Evolutionary conservation across 2,888 invertebrate species (phyloP), one percentile per base, ranked within the genome.

Genomic region (Cataglyphis altisquamis): DNA sequence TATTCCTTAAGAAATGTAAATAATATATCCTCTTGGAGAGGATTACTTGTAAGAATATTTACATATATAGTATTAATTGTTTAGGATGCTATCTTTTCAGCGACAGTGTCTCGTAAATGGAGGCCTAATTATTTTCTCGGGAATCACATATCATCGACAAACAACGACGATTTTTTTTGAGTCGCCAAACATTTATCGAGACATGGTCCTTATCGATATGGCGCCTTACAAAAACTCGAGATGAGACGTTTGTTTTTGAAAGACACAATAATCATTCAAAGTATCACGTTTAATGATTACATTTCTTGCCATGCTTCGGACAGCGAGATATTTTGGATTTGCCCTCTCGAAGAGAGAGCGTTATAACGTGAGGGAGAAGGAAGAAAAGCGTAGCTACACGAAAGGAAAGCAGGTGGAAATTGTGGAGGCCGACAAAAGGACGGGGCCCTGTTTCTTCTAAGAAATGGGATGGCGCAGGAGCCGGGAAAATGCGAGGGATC

Each of bases 131-230:
- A 32, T 55, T 55, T 55, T 55, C 39, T 0, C 1, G 52, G 3
- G 39, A 77, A 55, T 48, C 55, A 52, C 6, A 36, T 6, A 36
- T n/a, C 12, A 64, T 75, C 52, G 75, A 75, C 66, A 66, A 77
- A 77, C 52, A 66, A 77, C 48, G 66, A 39, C 55, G 52, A 55
- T 77, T 77, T 55, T 25, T 66, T 55, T 66, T 5, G 12, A 39
- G 39, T 55, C 64, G 52, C 25, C 75, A 52, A 4, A 39, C 39
- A 66, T 25, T 77, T 77, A 77, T 77, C 52, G 45, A 63, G 64
- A 63, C 36, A 73, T 41, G 64, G 8, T 66, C 39, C 29, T 55
- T 41, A 52, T 39, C 55, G 39, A 77, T 10, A 12, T 75, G 29
- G 36, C 5, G 12, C 41, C 21, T 64, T 66, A 32, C 4, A 21